Conservation (phyloP, 2,797 vertebrate genomes). For the Cyclura pinguis region DNA sequence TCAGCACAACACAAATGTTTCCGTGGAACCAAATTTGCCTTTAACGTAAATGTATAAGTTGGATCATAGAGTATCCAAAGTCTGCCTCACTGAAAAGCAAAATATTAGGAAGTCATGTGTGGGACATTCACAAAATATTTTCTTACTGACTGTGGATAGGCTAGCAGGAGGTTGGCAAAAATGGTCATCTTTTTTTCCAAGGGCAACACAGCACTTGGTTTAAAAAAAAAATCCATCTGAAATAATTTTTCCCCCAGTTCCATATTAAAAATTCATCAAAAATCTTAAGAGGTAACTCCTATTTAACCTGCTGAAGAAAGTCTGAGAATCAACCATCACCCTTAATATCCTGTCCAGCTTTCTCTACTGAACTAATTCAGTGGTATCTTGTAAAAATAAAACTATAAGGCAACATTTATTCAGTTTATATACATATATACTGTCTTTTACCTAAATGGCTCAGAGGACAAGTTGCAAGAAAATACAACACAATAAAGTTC, state of each 20-base stretch:
- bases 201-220: slow-evolving; percentile 29
- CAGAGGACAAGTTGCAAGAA: neutral
- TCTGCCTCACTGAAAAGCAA: slow-evolving; percentile 65
- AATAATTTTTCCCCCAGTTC: slow-evolving; percentile 54
- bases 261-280: neutral
- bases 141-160: slow-evolving; percentile 66
- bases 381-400: neutral
- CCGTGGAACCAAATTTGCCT: slow-evolving; percentile 75
- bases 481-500: neutral
- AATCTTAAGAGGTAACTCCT: neutral
- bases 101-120: slow-evolving; percentile 75
- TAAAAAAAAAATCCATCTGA: slow-evolving; percentile 49
- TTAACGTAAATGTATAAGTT: slow-evolving; percentile 71
- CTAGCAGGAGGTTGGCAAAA: slow-evolving; percentile 61
- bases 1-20: slow-evolving; percentile 79
- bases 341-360: neutral
- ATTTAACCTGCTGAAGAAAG: slow-evolving; percentile 4
- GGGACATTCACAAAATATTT: slow-evolving; percentile 70
- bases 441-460: neutral
- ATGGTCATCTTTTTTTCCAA: slow-evolving; percentile 59
- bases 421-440: neutral
- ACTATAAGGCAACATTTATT: neutral
- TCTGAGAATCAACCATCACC: neutral
- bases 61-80: slow-evolving; percentile 71
- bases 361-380: neutral